Evolutionary conservation across 1,140 invertebrate species (phyloP).

Genomic region (Drosophila murphyi): DNA sequence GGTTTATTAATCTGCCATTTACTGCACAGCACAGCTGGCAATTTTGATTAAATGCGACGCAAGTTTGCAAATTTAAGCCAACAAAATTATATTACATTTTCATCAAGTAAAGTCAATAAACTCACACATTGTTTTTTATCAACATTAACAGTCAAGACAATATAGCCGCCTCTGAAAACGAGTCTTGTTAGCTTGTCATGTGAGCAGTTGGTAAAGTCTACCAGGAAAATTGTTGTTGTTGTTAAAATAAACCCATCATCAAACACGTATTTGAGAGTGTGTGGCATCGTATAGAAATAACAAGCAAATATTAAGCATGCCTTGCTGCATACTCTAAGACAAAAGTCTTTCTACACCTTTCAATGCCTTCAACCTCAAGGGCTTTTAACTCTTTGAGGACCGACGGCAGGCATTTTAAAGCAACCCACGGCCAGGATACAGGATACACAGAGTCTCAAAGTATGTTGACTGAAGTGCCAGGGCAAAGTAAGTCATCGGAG

Average conservation of each 20-base stretch:
- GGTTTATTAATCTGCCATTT: slow-evolving; percentile 46
- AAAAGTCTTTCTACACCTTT: slow-evolving; percentile 3
- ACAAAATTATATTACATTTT: slow-evolving; percentile 35
- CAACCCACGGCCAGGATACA: slow-evolving; percentile 5
- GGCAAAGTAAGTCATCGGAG: neutral
- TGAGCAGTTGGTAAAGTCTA: too few species aligned
- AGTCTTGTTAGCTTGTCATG: too few species aligned
- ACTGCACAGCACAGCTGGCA: slow-evolving; percentile 36
- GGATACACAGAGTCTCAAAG: neutral
- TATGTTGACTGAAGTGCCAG: slow-evolving; percentile 6
- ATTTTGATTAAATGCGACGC: slow-evolving; percentile 49
- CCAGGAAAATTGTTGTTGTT: too few species aligned
- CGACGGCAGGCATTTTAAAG: neutral
- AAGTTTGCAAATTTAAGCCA: neutral
- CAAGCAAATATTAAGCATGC: slow-evolving; percentile 4
- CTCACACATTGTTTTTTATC: neutral
- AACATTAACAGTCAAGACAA: too few species aligned
- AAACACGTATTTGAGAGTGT: too few species aligned
- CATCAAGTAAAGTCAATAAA: neutral
- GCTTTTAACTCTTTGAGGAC: slow-evolving; percentile 6
- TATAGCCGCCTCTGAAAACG: too few species aligned
- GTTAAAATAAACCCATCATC: too few species aligned
- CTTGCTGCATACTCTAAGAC: neutral
- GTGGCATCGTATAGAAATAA: neutral
- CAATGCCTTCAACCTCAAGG: slow-evolving; percentile 13